Percentiles rank a stretch among this genome's conserved stretches.
These are phyloP conservation scores for Platypus cylindrus DNA, from an alignment of 2,888 invertebrate species.

Conservation along the genomic window DNA sequence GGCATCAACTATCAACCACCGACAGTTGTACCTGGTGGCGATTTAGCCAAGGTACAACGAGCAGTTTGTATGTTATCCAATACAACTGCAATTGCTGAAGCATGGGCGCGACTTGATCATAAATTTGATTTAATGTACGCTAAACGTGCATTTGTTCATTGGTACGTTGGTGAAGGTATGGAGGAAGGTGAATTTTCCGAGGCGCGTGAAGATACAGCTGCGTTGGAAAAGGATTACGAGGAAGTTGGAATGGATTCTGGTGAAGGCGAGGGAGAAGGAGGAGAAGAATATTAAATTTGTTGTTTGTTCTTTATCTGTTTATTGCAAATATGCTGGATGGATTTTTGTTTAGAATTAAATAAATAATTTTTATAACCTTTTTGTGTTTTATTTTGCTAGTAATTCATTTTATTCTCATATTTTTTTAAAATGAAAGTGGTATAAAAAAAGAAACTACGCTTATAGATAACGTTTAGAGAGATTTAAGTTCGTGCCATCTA, in stretches of 20 bases:
- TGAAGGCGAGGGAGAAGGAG: constrained; percentile 32
- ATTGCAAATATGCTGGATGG: too few relatives aligned
- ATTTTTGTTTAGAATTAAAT: too few relatives aligned
- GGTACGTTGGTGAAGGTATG: constrained; percentile 83
- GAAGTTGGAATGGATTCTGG: constrained; percentile 53
- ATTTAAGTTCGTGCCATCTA: too few relatives aligned
- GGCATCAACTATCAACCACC: constrained; percentile 90
- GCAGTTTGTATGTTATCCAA: constrained; percentile 98
- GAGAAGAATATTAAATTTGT: constrained; percentile 16
- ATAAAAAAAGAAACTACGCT: too few relatives aligned
- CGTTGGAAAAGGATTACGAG: constrained; percentile 55
- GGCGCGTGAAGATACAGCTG: constrained; percentile 56
- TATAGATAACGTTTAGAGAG: too few relatives aligned
- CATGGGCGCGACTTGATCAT: constrained; percentile 88
- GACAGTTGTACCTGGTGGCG: constrained; percentile 85
- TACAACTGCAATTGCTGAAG: constrained; percentile 90
- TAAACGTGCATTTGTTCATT: constrained; percentile 93
- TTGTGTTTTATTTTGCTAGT: too few relatives aligned
- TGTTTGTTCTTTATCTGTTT: too few relatives aligned
- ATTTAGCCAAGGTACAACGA: constrained; percentile 85
- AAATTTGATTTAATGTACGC: constrained; percentile 79
- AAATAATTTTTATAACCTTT: too few relatives aligned
- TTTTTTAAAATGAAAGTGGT: too few relatives aligned
- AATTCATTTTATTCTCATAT: too few relatives aligned
- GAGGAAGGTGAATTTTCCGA: constrained; percentile 81